Evolutionary conservation across 2,797 vertebrate genomes (phyloP), one percentile per base, ranked within the genome.

Genomic region (Hipposideros larvatus): DNA sequence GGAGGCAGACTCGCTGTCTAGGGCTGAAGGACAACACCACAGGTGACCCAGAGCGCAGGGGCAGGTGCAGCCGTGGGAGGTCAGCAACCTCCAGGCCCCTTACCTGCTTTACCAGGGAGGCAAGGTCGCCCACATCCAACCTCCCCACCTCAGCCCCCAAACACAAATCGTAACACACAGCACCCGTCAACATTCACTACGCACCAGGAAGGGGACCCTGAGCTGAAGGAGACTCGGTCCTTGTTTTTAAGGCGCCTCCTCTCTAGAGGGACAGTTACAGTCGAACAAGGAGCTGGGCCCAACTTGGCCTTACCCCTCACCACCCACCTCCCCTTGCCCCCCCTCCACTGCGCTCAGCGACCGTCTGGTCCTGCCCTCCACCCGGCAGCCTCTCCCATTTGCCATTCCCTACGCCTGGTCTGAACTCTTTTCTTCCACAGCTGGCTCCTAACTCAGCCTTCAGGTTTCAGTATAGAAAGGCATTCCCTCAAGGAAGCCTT

Each of bases 1-100:
- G 59, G 97, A 98, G 48, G 98, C 98, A 6, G 97, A 24, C 55
- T 99, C 99, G 0, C 99, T 98, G 87, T 99, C 99, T 99, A 98
- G 93, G 93, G 98, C 86, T 97, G 97, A 96, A 97, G 41, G 95
- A 94, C 59, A 55, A 22, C 24, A 28, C 5, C 16, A 34, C 51
- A 21, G 0, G 19, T 79, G 85, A 87, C 19, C 59, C 19, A 1
- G 26, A 22, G 57, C 2, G n/a, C 68, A 11, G 70, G 14, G 19
- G 31, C 65, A 57, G 68, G 84, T 13, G 53, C 11, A 5, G 41
- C 37, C 51, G 2, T 41, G 24, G 19, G 41, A 0, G 4, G 34
- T 2, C 13, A 3, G 26, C 71, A 37, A 24, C 57, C 41, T 10
- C 82, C 16, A 21, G n/a, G 59, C 37, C 82, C 46, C 34, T 19